phyloP scores from a whole-genome alignment of 2,888 invertebrate species.

The Agrotis exclamationis region DNA sequence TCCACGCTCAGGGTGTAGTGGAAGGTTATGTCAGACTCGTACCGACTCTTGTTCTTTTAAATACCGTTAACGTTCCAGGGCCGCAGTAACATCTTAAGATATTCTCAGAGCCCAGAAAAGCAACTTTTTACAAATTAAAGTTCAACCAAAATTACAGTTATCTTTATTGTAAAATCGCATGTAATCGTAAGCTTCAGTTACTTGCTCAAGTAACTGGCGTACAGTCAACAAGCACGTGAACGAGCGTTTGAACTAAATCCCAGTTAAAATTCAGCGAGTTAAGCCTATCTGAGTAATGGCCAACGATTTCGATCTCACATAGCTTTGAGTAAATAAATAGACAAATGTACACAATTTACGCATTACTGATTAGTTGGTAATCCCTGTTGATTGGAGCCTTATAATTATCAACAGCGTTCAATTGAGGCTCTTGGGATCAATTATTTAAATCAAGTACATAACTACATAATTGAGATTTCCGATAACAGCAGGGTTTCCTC shows the following conservation, averaged over 20 bases:
- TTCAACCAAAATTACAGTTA: neutral
- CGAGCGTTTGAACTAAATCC: conserved; percentile 75
- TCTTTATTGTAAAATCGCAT: neutral
- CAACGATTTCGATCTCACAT: conserved; percentile 76
- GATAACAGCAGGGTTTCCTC: neutral
- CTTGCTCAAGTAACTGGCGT: conserved; percentile 42
- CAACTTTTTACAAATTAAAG: neutral
- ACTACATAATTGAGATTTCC: neutral
- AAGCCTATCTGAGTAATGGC: conserved; percentile 84
- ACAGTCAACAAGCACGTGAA: conserved; percentile 53
- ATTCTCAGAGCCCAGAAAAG: neutral
- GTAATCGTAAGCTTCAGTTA: neutral
- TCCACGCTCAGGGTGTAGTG: too few species aligned
- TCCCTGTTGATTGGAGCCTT: conserved; percentile 42
- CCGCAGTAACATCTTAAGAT: too few species aligned
- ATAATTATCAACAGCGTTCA: conserved; percentile 36
- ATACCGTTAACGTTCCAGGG: too few species aligned
- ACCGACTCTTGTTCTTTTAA: too few species aligned
- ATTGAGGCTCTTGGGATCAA: conserved; percentile 12
- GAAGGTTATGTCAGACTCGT: too few species aligned
- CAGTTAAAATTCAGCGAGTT: conserved; percentile 88
- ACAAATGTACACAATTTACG: conserved; percentile 79
- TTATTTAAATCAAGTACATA: conserved; percentile 9
- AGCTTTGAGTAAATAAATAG: conserved; percentile 80
- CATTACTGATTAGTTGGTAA: conserved; percentile 65